Base-by-base conservation (phyloP, 2,797 vertebrate species). In the Cetoscarus ocellatus region DNA sequence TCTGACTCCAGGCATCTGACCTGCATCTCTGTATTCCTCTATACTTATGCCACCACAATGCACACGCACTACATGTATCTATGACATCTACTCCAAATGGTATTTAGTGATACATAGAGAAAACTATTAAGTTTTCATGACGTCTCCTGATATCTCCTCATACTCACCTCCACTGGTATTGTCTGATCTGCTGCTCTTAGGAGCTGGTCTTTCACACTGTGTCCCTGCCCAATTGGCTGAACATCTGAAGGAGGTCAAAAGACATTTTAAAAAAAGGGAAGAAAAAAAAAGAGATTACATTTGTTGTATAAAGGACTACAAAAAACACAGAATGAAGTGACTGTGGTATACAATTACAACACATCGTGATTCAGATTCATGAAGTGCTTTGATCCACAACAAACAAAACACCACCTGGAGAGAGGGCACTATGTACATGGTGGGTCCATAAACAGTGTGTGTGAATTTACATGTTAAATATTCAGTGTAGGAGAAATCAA, bases 211-310 rank as follows among this genome's bases (percentile, higher is more conserved):
- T 88, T 99, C 98, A 81, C 98, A 99, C 77, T 99, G 98, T 2
- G 97, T 99, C 77, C 98, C 98, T 71, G 98, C 97, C 98, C 98
- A 99, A 87, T 98, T 99, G 88, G 95, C 94, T 70, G 98, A 98
- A 83, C 98, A 99, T 94, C 98, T 99, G 91, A 89, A 94, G 95
- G 82, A 90, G 92, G 86, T 83, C 73, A 88, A 61, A 76, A 65
- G 13, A 87, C 17, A 80, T 39, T 48, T 57, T 68, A 80, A 27
- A 27, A 27, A 27, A 27, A 27, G 27, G 61, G 3, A 43, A 10
- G 52, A 13, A 68, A 44, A 62, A 19, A 67, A 45, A 61, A 67
- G 68, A 73, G 67, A 82, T 75, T 58, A 77, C 73, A 2, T 27
- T 27, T 27, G 27, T 27, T 27, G 27, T 27, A 27, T 27, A 27